Conservation (phyloP, 2,888 invertebrate species). For the Nipponacmea schrenckii region DNA sequence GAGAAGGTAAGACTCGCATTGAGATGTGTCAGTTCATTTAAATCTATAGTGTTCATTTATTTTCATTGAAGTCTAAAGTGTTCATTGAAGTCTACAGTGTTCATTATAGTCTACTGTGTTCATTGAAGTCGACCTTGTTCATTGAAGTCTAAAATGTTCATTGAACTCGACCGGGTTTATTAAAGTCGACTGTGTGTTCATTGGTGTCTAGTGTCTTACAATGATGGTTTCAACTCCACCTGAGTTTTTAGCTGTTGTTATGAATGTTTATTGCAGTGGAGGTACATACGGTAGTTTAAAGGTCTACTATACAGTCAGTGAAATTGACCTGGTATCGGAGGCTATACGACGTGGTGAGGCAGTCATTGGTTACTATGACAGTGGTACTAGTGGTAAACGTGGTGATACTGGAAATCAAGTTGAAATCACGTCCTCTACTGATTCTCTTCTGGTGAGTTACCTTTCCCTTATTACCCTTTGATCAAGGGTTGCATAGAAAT, state of each 20-base stretch:
- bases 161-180: too few species aligned
- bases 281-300: constrained; percentile 56
- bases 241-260: too few species aligned
- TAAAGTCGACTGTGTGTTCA: too few species aligned
- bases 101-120: too few species aligned
- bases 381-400: constrained; percentile 36
- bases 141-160: too few species aligned
- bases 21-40: neutral
- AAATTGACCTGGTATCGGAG: constrained; percentile 34
- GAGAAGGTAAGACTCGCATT: constrained; percentile 51
- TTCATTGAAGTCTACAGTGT: too few species aligned
- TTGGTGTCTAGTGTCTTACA: too few species aligned
- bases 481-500: neutral
- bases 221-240: too few species aligned
- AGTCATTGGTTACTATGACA: constrained; percentile 39
- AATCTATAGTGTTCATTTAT: too few species aligned
- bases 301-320: constrained; percentile 53
- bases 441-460: constrained; percentile 42
- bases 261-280: constrained; percentile 46
- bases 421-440: constrained; percentile 27
- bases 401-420: constrained; percentile 34
- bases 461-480: neutral
- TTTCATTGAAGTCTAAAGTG: too few species aligned
- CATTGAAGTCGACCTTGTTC: too few species aligned
- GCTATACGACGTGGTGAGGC: constrained; percentile 30